phyloP scores from a whole-genome alignment of 2,888 invertebrate genomes.

The Falcaria lacertinaria region DNA sequence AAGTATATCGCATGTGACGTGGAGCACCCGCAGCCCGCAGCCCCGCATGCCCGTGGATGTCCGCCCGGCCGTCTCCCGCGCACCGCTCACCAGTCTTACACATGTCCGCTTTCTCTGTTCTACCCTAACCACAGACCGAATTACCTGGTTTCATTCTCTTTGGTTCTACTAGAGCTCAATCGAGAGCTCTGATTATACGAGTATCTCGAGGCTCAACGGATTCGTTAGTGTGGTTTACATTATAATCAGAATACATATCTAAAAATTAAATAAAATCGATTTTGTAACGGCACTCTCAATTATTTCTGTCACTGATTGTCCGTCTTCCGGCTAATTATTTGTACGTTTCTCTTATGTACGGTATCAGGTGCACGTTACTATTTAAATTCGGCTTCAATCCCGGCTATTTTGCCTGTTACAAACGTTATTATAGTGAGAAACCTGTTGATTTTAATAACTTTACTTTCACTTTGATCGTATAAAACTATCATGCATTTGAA shows the following conservation, averaged over 20 bases:
- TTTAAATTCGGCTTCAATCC: constrained; percentile 30
- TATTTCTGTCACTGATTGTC: constrained; percentile 21
- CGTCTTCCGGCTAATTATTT: constrained; percentile 18
- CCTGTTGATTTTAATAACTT: constrained; percentile 30
- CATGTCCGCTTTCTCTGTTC: constrained; percentile 55
- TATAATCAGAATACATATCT: no score
- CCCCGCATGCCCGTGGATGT: constrained; percentile 45
- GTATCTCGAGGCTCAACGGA: not conserved
- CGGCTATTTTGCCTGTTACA: constrained; percentile 19
- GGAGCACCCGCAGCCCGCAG: constrained; percentile 49
- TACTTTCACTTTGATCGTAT: not conserved
- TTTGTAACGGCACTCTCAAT: constrained; percentile 11
- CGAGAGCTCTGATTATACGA: constrained; percentile 6
- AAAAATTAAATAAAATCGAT: no score
- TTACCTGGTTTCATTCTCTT: no score
- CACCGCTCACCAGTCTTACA: constrained; percentile 28
- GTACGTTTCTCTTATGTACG: constrained; percentile 5
- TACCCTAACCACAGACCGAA: no score
- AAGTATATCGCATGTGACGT: constrained; percentile 65
- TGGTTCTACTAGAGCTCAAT: no score
- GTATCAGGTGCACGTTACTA: constrained; percentile 11
- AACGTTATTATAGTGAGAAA: constrained; percentile 15
- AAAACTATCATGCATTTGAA: no score
- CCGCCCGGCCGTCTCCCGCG: constrained; percentile 16
- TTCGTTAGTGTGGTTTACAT: not conserved